These are phyloP conservation scores for Herpetotheres cachinnans DNA, from an alignment of 2,113 vertebrate genomes.

Conservation along the genomic window DNA sequence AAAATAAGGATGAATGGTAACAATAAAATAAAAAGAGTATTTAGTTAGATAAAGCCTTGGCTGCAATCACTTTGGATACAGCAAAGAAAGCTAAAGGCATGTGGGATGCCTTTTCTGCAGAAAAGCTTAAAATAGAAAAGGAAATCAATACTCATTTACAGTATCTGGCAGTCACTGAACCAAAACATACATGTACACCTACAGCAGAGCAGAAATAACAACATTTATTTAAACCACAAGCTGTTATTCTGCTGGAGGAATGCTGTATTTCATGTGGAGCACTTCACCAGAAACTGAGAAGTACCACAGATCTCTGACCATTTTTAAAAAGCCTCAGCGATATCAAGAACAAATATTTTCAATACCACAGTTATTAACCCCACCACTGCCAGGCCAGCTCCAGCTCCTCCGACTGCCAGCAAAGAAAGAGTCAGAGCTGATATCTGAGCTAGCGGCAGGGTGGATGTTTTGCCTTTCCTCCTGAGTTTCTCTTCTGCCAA, in stretches of 20 bases:
- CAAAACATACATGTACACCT: conserved; percentile 50
- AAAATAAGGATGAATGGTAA: not conserved
- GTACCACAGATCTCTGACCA: not conserved
- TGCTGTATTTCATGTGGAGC: conserved; percentile 33
- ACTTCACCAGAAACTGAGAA: conserved; percentile 3
- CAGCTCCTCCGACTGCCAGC: accelerated
- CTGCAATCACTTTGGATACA: not conserved
- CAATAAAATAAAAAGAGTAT: not conserved
- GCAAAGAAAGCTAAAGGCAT: not conserved
- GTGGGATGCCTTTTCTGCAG: conserved; percentile 26
- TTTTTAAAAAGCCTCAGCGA: not conserved
- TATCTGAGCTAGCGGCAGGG: not conserved
- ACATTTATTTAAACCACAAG: conserved; percentile 63
- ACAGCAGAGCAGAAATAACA: conserved; percentile 69
- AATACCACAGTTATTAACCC: not conserved
- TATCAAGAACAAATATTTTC: not conserved
- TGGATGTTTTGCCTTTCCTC: not conserved
- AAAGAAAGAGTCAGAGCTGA: not conserved
- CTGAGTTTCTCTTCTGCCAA: not conserved
- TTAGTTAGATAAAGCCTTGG: not conserved
- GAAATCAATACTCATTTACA: conserved; percentile 43
- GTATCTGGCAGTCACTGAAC: conserved; percentile 53
- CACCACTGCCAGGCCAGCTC: not conserved
- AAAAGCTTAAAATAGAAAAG: conserved; percentile 41
- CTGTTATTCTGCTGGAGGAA: conserved; percentile 63